These are phyloP conservation scores for Littorina saxatilis DNA, from an alignment of 1,140 invertebrate species.

Conservation along the genomic window DNA sequence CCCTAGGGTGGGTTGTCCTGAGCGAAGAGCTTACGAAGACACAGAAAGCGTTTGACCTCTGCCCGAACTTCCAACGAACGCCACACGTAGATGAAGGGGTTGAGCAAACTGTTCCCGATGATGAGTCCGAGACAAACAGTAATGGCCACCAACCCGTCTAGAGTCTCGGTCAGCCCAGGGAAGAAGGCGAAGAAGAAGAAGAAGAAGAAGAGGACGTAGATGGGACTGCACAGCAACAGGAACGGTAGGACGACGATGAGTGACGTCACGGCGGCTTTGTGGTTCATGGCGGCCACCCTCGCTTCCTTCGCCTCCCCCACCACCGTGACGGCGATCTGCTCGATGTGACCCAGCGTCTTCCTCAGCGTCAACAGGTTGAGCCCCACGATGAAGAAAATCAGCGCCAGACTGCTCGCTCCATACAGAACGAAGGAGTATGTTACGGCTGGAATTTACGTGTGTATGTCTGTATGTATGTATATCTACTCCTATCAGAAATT, in stretches of 20 bases:
- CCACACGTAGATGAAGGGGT: conserved; percentile 20
- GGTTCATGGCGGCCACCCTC: neutral
- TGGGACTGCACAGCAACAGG: neutral
- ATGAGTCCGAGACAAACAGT: neutral
- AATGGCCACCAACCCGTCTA: neutral
- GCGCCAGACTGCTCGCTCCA: neutral
- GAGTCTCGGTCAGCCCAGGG: neutral
- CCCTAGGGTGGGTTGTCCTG: no score
- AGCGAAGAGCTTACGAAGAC: no score
- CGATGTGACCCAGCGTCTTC: neutral
- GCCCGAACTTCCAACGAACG: neutral
- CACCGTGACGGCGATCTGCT: neutral
- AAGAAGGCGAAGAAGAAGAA: neutral
- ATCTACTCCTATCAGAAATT: no score
- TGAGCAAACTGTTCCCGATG: neutral
- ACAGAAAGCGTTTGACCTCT: neutral
- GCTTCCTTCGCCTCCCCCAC: neutral
- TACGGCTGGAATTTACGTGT: no score
- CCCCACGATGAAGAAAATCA: neutral
- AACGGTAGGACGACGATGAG: neutral
- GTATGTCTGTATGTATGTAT: no score
- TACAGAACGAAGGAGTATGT: no score
- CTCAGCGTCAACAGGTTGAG: neutral
- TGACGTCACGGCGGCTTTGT: conserved; percentile 3
- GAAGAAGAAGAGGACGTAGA: neutral